These are phyloP conservation scores for Himalopsyche anomala DNA, from an alignment of 2,888 invertebrate genomes.

Conservation along the genomic window DNA sequence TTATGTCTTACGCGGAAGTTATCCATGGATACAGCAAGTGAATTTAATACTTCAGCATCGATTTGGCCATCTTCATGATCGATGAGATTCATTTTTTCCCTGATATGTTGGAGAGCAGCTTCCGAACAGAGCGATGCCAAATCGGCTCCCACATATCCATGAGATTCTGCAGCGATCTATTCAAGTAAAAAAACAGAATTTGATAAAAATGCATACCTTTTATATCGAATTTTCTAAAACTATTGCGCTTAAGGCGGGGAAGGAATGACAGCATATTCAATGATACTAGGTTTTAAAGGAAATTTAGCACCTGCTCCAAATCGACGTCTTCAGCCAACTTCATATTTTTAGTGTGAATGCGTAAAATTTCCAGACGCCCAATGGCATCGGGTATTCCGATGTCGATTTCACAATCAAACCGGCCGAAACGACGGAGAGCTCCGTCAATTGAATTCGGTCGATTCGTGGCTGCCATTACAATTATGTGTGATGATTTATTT, in stretches of 20 bases:
- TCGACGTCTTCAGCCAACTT: conserved; percentile 99
- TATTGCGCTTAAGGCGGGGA: conserved; percentile 41
- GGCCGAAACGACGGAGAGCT: conserved; percentile 97
- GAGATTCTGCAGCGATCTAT: conserved; percentile 96
- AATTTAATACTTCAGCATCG: conserved; percentile 98
- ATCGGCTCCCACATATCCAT: conserved; percentile 99
- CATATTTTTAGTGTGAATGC: conserved; percentile 99
- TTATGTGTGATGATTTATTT: conserved; percentile 99
- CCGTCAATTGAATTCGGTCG: conserved; percentile 99
- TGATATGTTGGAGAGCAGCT: conserved; percentile 98
- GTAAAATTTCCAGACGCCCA: conserved; percentile 96
- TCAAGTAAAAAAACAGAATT: conserved; percentile 32
- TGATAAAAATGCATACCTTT: neutral
- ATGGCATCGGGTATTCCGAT: conserved; percentile 99
- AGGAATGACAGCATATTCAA: too few species aligned
- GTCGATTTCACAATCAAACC: conserved; percentile 99
- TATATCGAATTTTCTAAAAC: neutral
- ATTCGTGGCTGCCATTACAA: conserved; percentile 99
- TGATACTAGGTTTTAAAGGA: too few species aligned
- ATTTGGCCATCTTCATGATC: conserved; percentile 99
- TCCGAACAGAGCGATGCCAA: conserved; percentile 99
- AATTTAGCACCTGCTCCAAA: conserved; percentile 86
- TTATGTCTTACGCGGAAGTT: conserved; percentile 88
- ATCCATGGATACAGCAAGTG: conserved; percentile 98
- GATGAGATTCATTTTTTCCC: conserved; percentile 99